Evolutionary conservation across 2,888 invertebrate species (phyloP).

Genomic region (Heliconius charithonia): DNA sequence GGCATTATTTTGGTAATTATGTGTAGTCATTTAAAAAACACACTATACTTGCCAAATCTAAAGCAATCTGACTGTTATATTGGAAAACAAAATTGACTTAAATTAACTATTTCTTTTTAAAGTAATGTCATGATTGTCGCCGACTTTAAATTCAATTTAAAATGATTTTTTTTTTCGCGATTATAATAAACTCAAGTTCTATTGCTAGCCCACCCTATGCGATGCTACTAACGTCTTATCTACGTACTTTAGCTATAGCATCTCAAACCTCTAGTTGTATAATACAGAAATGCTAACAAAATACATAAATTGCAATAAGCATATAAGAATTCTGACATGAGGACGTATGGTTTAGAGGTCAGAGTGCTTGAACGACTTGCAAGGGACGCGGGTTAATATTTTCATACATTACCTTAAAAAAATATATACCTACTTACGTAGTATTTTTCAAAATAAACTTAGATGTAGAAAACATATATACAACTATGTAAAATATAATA

Average conservation of each 20-base stretch:
- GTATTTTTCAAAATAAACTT: too few relatives aligned
- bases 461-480: too few relatives aligned
- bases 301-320: not conserved
- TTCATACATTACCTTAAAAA: too few relatives aligned
- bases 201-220: conserved; percentile 22
- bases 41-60: too few relatives aligned
- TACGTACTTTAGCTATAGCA: conserved; percentile 28
- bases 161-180: not conserved
- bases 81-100: not conserved
- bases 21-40: too few relatives aligned
- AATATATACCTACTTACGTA: too few relatives aligned
- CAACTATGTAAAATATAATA: too few relatives aligned
- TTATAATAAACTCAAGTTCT: not conserved
- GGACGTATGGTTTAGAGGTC: not conserved
- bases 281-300: not conserved
- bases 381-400: too few relatives aligned
- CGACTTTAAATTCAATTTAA: too few relatives aligned
- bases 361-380: too few relatives aligned
- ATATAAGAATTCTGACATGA: not conserved
- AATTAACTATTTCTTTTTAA: not conserved
- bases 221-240: conserved; percentile 34
- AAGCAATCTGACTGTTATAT: not conserved
- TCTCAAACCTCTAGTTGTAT: conserved; percentile 38
- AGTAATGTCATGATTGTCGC: too few relatives aligned
- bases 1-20: too few relatives aligned